Percentiles rank a stretch among this genome's conserved stretches.
These are phyloP conservation scores for Enteromius afrohamiltoni DNA, from an alignment of 2,797 vertebrate species.

Conservation along the genomic window DNA sequence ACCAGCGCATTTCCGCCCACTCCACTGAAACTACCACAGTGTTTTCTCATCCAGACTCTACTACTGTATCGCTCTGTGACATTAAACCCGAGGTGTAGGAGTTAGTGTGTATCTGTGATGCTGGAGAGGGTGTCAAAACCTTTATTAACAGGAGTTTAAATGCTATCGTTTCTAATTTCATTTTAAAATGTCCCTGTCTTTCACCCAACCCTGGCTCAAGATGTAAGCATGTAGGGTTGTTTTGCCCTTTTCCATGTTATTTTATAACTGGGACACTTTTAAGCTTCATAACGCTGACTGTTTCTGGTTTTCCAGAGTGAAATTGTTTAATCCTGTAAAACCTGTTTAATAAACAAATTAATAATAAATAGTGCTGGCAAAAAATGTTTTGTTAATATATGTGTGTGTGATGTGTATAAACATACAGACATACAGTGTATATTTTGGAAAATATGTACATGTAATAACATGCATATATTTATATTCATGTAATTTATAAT, in stretches of 20 bases:
- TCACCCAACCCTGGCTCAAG: neutral
- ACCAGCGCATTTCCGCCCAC: conserved; percentile 27
- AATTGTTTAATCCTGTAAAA: neutral
- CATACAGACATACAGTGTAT: too few species aligned
- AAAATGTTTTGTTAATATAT: too few species aligned
- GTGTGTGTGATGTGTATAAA: too few species aligned
- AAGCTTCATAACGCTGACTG: neutral
- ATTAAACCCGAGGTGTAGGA: neutral
- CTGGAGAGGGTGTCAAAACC: neutral
- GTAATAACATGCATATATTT: too few species aligned
- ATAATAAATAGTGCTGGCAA: neutral
- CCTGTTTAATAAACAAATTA: neutral
- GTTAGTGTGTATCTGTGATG: neutral
- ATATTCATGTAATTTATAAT: too few species aligned
- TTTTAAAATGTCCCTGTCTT: neutral
- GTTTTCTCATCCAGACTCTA: conserved; percentile 15
- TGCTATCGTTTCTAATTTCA: neutral
- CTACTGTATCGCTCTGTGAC: conserved; percentile 11
- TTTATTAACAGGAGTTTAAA: neutral
- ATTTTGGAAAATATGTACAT: too few species aligned
- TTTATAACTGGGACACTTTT: neutral
- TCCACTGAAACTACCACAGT: conserved; percentile 35
- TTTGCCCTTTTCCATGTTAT: neutral
- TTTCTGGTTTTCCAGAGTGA: neutral
- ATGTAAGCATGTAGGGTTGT: neutral